phyloP scores from a whole-genome alignment of 2,113 vertebrate species.

The Sturnira hondurensis region DNA sequence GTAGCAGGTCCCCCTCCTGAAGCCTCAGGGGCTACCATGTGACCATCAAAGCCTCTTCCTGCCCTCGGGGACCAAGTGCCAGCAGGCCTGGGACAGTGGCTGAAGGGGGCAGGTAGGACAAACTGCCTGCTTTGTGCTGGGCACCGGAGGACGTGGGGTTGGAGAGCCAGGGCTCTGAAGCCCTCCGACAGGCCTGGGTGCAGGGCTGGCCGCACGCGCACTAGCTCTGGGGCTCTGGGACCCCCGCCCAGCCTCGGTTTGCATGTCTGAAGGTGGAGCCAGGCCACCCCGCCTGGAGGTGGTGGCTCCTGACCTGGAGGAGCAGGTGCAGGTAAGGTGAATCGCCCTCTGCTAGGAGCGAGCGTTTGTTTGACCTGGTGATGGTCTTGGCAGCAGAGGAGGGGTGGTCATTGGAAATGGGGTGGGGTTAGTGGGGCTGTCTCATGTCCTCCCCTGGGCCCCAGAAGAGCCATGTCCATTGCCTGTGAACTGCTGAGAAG shows the following conservation, averaged over 20 bases:
- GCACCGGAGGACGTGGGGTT: accelerated
- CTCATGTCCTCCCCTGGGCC: not conserved
- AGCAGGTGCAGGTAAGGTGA: not conserved
- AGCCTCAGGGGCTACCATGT: not conserved
- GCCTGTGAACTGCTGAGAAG: not conserved
- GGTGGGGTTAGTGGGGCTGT: not conserved
- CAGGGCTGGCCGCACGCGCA: not conserved
- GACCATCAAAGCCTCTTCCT: not conserved
- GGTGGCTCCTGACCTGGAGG: not conserved
- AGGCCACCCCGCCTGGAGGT: not conserved
- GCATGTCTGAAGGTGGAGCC: not conserved
- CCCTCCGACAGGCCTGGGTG: not conserved
- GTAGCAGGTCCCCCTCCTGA: not conserved
- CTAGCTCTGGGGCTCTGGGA: not conserved
- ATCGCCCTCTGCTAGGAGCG: accelerated
- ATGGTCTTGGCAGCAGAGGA: not conserved
- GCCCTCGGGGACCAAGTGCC: not conserved
- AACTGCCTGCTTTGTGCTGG: not conserved
- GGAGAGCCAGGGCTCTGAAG: not conserved
- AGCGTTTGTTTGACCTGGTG: not conserved
- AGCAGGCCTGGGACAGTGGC: not conserved
- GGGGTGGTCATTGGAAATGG: not conserved
- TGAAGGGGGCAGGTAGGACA: not conserved
- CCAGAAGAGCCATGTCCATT: not conserved
- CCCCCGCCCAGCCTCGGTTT: not conserved